Evolutionary conservation across 2,797 vertebrate genomes (phyloP).

Genomic region (Semaprochilodus insignis): DNA sequence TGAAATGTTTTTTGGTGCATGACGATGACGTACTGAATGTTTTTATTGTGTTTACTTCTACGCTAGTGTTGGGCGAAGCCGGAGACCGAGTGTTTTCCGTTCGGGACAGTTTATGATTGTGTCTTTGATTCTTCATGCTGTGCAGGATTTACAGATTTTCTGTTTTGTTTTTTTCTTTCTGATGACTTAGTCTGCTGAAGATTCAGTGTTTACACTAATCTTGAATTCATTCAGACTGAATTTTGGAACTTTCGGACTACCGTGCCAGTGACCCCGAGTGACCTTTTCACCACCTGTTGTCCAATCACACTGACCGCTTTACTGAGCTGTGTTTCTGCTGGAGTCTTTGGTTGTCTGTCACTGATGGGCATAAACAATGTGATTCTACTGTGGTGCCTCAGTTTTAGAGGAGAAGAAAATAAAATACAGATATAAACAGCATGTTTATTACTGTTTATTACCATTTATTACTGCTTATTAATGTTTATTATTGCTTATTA

Average conservation of each 20-base stretch:
- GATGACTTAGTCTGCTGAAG: not conserved
- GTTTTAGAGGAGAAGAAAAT: not conserved
- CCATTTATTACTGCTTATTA: too few relatives aligned
- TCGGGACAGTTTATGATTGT: slow-evolving; percentile 34
- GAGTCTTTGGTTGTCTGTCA: not conserved
- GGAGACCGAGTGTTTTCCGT: not conserved
- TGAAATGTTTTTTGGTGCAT: slow-evolving; percentile 26
- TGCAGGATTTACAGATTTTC: slow-evolving; percentile 10
- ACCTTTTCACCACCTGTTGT: not conserved
- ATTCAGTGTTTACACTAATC: slow-evolving; percentile 2
- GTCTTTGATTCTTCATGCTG: slow-evolving; percentile 10
- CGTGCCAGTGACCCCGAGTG: not conserved
- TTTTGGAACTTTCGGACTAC: not conserved
- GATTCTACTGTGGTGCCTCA: not conserved
- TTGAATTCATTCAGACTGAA: not conserved
- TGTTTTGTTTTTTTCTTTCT: slow-evolving; percentile 15
- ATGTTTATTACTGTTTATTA: too few relatives aligned
- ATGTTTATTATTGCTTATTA: too few relatives aligned
- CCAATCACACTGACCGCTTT: not conserved
- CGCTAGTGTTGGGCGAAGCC: not conserved
- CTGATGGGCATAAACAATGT: not conserved
- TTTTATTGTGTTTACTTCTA: slow-evolving; percentile 20
- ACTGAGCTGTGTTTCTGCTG: not conserved
- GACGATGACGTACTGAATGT: slow-evolving; percentile 51
- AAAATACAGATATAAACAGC: not conserved